These are phyloP conservation scores for Actinia tenebrosa DNA, from an alignment of 64 coral and sea anemone genomes.

Conservation along the genomic window DNA sequence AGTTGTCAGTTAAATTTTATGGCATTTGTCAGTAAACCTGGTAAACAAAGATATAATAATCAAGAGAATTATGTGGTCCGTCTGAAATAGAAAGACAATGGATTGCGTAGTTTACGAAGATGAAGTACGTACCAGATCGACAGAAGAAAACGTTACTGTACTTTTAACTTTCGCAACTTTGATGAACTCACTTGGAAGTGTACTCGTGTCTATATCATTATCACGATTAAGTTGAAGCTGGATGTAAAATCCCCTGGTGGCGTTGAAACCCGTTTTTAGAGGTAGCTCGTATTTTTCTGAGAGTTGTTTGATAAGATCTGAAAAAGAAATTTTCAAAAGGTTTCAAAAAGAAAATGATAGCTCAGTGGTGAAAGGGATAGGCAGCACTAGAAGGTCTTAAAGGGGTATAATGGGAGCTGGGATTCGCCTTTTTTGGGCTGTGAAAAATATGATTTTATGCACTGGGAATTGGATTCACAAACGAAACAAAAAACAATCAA, in stretches of 20 bases:
- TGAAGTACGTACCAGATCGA: constrained; percentile 75
- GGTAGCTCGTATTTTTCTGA: constrained; percentile 73
- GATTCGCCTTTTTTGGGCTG: too few species aligned
- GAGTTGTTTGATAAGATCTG: constrained; percentile 86
- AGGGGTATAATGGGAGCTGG: too few species aligned
- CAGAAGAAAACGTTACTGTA: constrained; percentile 64
- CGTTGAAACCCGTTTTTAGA: constrained; percentile 80
- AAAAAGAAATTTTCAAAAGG: not conserved
- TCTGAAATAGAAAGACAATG: too few species aligned
- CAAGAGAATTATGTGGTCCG: too few species aligned
- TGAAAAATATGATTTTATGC: too few species aligned
- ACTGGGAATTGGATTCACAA: too few species aligned
- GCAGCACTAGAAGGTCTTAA: too few species aligned
- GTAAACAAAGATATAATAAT: too few species aligned
- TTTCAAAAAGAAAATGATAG: not conserved
- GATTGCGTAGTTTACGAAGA: not conserved
- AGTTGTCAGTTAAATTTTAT: too few species aligned
- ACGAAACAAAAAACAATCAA: too few species aligned
- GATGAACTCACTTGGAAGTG: constrained; percentile 70
- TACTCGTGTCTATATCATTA: constrained; percentile 30
- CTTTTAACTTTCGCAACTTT: constrained; percentile 72
- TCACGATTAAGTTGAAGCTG: constrained; percentile 51
- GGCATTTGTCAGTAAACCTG: too few species aligned
- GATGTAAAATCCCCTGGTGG: constrained; percentile 77
- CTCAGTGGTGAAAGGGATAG: too few species aligned